Base-by-base conservation (phyloP, 2,113 vertebrate species). In the Macroglossus sobrinus region DNA sequence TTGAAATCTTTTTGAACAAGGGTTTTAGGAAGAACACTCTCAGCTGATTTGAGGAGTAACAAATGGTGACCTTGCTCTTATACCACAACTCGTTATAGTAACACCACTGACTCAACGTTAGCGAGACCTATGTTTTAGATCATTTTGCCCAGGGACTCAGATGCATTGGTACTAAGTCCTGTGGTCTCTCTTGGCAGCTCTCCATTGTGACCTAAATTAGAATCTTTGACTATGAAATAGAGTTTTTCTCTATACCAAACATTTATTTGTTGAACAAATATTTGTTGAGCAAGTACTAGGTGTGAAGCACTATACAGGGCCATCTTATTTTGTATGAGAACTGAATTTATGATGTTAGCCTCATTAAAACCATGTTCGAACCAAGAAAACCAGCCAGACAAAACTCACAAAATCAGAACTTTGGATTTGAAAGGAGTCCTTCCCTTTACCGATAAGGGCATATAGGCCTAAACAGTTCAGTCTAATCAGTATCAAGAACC, bases 241-340 rank as follows among this genome's bases (percentile, higher is more conserved):
- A 53, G 38, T 91, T 97, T 96, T 96, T 80, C 84, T 89, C 45
- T 94, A 76, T 55, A 88, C 40, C 71, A 84, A 94, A 92, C n/a
- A 90, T 89, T 63, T 81, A 84, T 38, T 94, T 95, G 91, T 66
- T 90, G 69, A 90, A 66, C 64, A 95, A 87, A 92, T 94, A 96
- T 92, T 94, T 84, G 53, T 45, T 96, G 66, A 90, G 50, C n/a
- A 90, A 72, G 14, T 93, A 79, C n/a, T 84, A 21, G 81, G 71
- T 93, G 47, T 57, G 68, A 79, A 93, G 66, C 43, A n/a, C 40
- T 81, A 15, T 76, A 19, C 4, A 50, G 30, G 30, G 35, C 72
- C 40, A 74, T 86, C 87, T 78, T 79, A 69, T 78, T 78, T 79
- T 94, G 24, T 55, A 81, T 75, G 89, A 87, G 74, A 95, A 80